Evolutionary conservation across 2,113 vertebrate species (phyloP), one percentile per base, ranked within the genome.

Genomic region (Daphoenositta chrysoptera): DNA sequence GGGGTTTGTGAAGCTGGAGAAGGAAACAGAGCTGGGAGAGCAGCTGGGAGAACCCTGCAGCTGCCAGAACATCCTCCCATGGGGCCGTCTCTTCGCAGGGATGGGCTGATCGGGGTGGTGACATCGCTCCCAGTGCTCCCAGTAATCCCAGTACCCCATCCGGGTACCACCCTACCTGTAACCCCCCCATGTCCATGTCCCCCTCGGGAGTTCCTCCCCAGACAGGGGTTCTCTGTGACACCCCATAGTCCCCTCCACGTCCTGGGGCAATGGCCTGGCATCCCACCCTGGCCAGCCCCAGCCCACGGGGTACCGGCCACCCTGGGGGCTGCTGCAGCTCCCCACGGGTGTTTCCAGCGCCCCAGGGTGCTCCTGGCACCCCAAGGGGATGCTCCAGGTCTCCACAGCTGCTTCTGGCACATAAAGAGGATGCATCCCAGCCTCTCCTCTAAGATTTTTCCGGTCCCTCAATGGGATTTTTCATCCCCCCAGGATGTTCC

Each of bases 261-360:
- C 50, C 66, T 31, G 65, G 39, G 45, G 23, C 30, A 27, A 10
- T 2, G 13, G 12, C 23, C 23, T 3, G 3, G 28, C 28, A 27
- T 10, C 50, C 60, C 53, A 11, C 3, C 2, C 28, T 64, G 47
- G 47, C 51, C 71, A 65, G 33, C 45, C 61, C 60, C 63, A 20
- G 30, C 60, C 73, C 48, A 4, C 0, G 0, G 33, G 39, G 45
- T 8, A 27, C n/a, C 0, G 0, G 3, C 33, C 48, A 40, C 30
- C 28, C 50, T 2, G 10, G 54, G 44, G 15, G 37, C 30, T 44
- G 27, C 37, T 57, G 31, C 65, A 44, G 56, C 31, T 37, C n/a
- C 57, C 15, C 12, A 24, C 0, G 2, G 28, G 6, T 45, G 33
- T 57, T n/a, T 39, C 30, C 50, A 23, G 23, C 7, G 15, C 71